These are phyloP conservation scores for Drosophila busckii DNA, from an alignment of 1,140 invertebrate genomes.

Conservation along the genomic window DNA sequence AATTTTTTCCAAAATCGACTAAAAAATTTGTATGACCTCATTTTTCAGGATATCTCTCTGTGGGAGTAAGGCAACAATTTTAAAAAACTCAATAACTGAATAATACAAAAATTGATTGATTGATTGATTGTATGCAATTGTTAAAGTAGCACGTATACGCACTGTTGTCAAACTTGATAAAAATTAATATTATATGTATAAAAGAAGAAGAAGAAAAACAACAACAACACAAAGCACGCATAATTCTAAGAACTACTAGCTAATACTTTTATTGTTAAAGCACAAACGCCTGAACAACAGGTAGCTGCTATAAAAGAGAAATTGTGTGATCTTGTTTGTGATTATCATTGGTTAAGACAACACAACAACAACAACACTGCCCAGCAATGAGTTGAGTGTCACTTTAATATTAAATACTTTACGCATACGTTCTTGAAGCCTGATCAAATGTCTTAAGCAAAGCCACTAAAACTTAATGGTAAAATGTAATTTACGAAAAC, in stretches of 20 bases:
- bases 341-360: conserved; percentile 30
- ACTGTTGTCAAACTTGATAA: conserved; percentile 41
- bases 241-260: conserved; percentile 31
- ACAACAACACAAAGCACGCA: conserved; percentile 29
- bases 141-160: conserved; percentile 61
- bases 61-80: conserved; percentile 79
- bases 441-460: conserved; percentile 29
- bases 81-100: conserved; percentile 30
- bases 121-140: conserved; percentile 55
- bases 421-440: conserved; percentile 24
- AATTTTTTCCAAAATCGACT: conserved; percentile 79
- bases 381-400: conserved; percentile 12
- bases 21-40: conserved; percentile 78
- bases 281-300: conserved; percentile 49
- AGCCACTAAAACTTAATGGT: conserved; percentile 5
- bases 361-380: conserved; percentile 27
- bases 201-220: conserved; percentile 15
- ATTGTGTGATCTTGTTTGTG: conserved; percentile 26
- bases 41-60: conserved; percentile 79
- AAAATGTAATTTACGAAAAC: conserved; percentile 12
- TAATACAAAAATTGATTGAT: conserved; percentile 39
- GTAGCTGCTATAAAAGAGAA: conserved; percentile 13
- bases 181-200: conserved; percentile 11
- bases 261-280: conserved; percentile 40
- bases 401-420: conserved; percentile 39